Evolutionary conservation across 2,113 vertebrate species (phyloP).

Genomic region (Scortum barcoo): DNA sequence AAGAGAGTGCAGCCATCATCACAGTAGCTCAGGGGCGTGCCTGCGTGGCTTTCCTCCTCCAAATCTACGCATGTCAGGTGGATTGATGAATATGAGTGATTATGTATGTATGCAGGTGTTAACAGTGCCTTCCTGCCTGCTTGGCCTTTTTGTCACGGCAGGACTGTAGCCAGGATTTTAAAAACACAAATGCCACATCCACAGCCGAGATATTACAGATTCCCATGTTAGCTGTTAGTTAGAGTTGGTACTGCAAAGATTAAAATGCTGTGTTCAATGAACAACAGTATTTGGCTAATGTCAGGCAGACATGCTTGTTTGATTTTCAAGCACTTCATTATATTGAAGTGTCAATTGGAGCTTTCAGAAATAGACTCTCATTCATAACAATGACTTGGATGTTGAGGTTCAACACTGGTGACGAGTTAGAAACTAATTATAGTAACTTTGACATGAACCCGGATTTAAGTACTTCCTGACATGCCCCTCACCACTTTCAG

Average conservation of each 20-base stretch:
- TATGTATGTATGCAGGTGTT: not conserved
- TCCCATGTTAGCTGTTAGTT: not conserved
- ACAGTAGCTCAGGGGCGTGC: not conserved
- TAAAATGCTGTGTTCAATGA: not conserved
- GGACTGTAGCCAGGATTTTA: slow-evolving; percentile 2
- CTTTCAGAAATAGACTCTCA: too few relatives aligned
- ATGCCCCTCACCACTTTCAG: too few relatives aligned
- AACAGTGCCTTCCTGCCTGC: slow-evolving; percentile 16
- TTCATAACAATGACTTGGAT: too few relatives aligned
- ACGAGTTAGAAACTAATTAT: too few relatives aligned
- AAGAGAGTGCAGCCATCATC: not conserved
- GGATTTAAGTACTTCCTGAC: too few relatives aligned
- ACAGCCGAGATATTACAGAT: not conserved
- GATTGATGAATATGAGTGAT: not conserved
- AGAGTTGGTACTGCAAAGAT: too few relatives aligned
- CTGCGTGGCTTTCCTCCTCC: not conserved
- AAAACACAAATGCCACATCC: not conserved
- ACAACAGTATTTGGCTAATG: not conserved
- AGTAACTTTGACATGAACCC: too few relatives aligned
- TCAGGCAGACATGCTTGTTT: not conserved
- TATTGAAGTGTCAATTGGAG: too few relatives aligned
- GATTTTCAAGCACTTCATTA: too few relatives aligned
- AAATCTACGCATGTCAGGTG: not conserved
- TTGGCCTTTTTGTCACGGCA: not conserved
- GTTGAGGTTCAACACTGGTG: too few relatives aligned